A percentile compares a stretch with the other conserved stretches of the same genome.
Conservation (phyloP, 2,888 invertebrate genomes). For the Cephus pygmeus region DNA sequence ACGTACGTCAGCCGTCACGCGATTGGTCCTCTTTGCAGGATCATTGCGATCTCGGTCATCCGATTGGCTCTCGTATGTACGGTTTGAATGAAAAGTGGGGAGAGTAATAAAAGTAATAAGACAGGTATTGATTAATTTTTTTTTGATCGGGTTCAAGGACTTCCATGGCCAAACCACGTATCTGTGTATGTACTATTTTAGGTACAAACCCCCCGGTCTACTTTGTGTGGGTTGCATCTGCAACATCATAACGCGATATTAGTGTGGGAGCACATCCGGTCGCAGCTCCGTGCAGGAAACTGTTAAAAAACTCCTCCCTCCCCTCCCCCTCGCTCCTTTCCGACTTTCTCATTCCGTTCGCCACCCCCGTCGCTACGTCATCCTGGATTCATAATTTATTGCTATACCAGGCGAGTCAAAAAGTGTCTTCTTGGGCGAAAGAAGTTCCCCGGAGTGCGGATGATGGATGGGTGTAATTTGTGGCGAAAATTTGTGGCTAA, state of each 20-base stretch:
- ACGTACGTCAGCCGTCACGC: background rate
- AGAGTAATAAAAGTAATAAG: background rate
- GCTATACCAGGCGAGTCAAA: background rate
- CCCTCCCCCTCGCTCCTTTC: slow-evolving; percentile 28
- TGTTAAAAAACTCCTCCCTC: slow-evolving; percentile 41
- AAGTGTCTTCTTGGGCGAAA: background rate
- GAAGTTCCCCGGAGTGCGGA: background rate
- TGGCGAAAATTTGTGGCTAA: no score
- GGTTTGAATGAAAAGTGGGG: background rate
- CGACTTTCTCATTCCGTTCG: background rate
- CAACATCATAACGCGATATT: slow-evolving; percentile 31
- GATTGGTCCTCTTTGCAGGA: background rate
- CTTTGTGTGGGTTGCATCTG: slow-evolving; percentile 43
- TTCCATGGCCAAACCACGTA: slow-evolving; percentile 23
- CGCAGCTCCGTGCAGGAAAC: slow-evolving; percentile 50
- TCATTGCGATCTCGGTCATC: background rate
- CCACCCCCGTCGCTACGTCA: background rate
- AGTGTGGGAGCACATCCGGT: slow-evolving; percentile 48
- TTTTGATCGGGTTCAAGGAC: slow-evolving; percentile 43
- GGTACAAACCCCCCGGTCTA: slow-evolving; percentile 33
- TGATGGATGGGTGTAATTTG: no score
- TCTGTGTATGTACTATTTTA: slow-evolving; percentile 37
- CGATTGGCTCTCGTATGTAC: background rate
- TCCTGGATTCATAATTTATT: background rate
- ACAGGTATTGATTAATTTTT: slow-evolving; percentile 15